Conservation (phyloP, 2,797 vertebrate genomes). For the Rhinogobio ventralis region DNA sequence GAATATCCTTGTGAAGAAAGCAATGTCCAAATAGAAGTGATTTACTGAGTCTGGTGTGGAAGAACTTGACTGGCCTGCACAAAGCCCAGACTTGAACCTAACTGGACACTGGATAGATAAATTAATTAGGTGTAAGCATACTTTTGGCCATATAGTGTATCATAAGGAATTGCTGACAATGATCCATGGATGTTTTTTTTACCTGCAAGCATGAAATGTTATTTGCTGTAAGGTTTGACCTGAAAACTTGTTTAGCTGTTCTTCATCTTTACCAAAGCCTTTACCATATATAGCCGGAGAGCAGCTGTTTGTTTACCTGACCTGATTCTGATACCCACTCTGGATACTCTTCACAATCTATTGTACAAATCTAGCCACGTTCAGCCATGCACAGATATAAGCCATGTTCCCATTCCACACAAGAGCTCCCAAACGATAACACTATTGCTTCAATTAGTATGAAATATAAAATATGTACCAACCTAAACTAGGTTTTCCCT, state of each 20-base stretch:
- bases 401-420: neutral
- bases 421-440: neutral
- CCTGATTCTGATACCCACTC: constrained; percentile 23
- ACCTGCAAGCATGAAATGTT: constrained; percentile 34
- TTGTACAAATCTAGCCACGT: neutral
- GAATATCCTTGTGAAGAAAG: neutral
- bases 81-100: neutral
- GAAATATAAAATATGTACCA: constrained; percentile 40
- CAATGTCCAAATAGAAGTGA: neutral
- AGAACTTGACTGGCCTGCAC: neutral
- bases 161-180: constrained; percentile 29
- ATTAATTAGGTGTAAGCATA: constrained; percentile 1
- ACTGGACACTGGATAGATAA: neutral
- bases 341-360: neutral
- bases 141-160: constrained; percentile 9
- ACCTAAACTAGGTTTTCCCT: constrained; percentile 51
- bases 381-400: neutral
- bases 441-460: constrained; percentile 38
- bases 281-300: constrained; percentile 21
- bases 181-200: constrained; percentile 35
- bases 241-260: constrained; percentile 47
- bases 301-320: constrained; percentile 53
- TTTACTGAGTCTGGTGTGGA: neutral
- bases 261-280: constrained; percentile 29
- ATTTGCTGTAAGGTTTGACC: constrained; percentile 32